These are phyloP conservation scores for Pelusios castaneus DNA, from an alignment of 2,113 vertebrate genomes.

Conservation along the genomic window DNA sequence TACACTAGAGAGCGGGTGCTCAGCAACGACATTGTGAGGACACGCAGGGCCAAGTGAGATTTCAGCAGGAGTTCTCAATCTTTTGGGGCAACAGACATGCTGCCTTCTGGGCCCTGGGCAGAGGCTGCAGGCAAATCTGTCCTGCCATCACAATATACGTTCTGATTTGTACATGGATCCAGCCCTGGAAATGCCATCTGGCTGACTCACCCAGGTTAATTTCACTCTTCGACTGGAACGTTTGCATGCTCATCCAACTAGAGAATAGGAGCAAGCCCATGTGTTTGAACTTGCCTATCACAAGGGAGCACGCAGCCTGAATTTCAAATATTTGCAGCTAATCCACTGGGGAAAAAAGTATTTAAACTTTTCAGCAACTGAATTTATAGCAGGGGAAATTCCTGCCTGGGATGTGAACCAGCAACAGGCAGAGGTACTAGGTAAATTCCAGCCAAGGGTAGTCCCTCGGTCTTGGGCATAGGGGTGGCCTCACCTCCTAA, in stretches of 20 bases:
- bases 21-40: not conserved
- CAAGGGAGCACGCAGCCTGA: no score
- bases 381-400: not conserved
- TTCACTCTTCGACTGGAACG: not conserved
- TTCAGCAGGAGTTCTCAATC: accelerated
- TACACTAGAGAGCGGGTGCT: not conserved
- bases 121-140: not conserved
- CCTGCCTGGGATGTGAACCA: not conserved
- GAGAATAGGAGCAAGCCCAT: not conserved
- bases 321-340: not conserved
- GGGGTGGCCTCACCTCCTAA: not conserved
- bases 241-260: not conserved
- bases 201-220: not conserved
- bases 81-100: accelerated
- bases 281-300: not conserved
- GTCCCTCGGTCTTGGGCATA: not conserved
- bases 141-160: not conserved
- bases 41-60: not conserved
- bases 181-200: not conserved
- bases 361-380: not conserved
- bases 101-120: accelerated
- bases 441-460: not conserved
- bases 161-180: accelerated
- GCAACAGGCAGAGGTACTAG: not conserved
- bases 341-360: not conserved